phyloP scores from a whole-genome alignment of 2,797 vertebrate genomes.

The Molossus molossus region DNA sequence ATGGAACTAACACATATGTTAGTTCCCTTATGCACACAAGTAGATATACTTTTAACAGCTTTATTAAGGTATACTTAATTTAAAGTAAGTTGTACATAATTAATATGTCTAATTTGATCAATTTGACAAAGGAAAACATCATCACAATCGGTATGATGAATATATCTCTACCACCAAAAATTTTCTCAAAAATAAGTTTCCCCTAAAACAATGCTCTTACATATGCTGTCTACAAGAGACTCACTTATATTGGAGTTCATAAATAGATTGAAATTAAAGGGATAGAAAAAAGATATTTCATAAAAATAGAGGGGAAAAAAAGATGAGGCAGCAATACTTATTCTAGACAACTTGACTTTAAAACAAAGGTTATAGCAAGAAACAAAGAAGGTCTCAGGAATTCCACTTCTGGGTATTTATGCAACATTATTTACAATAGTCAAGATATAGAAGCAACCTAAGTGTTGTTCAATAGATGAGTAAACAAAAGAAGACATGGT shows the following conservation, averaged over 20 bases:
- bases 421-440: neutral
- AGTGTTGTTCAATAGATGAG: neutral
- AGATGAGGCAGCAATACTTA: neutral
- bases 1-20: neutral
- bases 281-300: neutral
- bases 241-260: neutral
- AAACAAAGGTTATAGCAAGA: neutral
- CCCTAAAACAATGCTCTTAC: neutral
- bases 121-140: neutral
- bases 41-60: neutral
- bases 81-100: neutral
- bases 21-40: neutral
- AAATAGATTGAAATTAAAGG: neutral
- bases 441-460: neutral
- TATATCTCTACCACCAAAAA: neutral
- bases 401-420: neutral
- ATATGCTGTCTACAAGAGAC: neutral
- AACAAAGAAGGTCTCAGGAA: neutral
- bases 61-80: neutral
- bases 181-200: neutral
- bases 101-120: neutral
- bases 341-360: neutral
- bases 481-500: neutral
- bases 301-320: neutral
- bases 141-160: neutral